Percentiles rank a stretch among this genome's conserved stretches.
Conservation (phyloP, 2,797 vertebrate species). For the Silurus lanzhouensis region DNA sequence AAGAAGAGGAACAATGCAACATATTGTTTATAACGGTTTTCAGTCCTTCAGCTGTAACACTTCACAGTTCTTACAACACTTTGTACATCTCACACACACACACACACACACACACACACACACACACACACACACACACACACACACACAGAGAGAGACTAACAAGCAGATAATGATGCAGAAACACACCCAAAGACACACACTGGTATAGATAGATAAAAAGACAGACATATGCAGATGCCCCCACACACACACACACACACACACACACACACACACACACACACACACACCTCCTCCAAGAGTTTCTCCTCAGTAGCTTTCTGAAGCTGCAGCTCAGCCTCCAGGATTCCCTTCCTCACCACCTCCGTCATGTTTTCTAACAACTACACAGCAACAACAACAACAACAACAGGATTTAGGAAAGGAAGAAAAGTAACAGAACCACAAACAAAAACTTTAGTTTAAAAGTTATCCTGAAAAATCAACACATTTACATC, state of each 20-base stretch:
- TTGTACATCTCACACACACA: neutral
- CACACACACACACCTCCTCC: constrained; percentile 81
- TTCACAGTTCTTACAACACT: no score
- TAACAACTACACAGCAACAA: constrained; percentile 75
- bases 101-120: neutral
- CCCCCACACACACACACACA: neutral
- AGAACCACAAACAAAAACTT: neutral
- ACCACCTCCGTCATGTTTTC: constrained; percentile 98
- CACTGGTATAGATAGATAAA: neutral
- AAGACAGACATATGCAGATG: no score
- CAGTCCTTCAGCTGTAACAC: neutral
- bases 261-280: constrained; percentile 3
- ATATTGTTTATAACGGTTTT: no score
- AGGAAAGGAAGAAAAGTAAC: constrained; percentile 11
- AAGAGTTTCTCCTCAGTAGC: constrained; percentile 90
- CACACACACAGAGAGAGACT: neutral
- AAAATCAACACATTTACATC: neutral
- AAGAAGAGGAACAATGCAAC: neutral
- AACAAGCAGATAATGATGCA: neutral
- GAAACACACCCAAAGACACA: neutral
- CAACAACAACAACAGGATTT: neutral
- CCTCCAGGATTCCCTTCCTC: constrained; percentile 92
- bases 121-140: neutral
- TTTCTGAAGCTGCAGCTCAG: constrained; percentile 88
- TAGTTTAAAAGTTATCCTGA: neutral